Evolutionary conservation across 37 sponge, comb jelly and placozoan genomes (phyloP).

Genomic region (Halichondria panicea): DNA sequence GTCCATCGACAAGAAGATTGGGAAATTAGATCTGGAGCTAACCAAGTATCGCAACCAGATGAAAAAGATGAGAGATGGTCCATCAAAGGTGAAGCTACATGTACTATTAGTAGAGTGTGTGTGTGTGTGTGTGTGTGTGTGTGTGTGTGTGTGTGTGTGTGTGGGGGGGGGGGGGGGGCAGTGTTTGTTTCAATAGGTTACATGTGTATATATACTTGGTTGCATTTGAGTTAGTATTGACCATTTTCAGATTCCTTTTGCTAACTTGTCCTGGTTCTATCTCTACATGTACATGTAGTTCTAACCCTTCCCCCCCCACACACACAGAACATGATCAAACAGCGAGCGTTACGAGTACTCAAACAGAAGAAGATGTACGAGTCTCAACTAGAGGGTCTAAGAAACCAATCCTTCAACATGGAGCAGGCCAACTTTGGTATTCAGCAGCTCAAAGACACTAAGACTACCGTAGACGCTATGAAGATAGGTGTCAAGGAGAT

Average conservation of each 20-base stretch:
- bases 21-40: conserved; percentile 93
- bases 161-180: not conserved
- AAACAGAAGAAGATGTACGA: conserved; percentile 99
- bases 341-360: conserved; percentile 89
- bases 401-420: conserved; percentile 99
- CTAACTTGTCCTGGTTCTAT: not conserved
- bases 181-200: not conserved
- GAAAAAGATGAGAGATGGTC: conserved; percentile 99
- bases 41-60: conserved; percentile 97
- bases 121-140: conserved; percentile 1
- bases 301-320: too few species aligned
- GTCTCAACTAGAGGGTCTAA: conserved; percentile 83
- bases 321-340: conserved; percentile 96
- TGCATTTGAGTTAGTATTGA: not conserved
- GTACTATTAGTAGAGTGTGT: too few species aligned
- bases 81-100: conserved; percentile 70
- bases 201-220: not conserved
- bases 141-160: not conserved
- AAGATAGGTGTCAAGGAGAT: conserved; percentile 96
- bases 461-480: conserved; percentile 98
- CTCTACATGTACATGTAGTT: too few species aligned
- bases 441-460: conserved; percentile 97
- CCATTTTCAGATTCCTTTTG: not conserved
- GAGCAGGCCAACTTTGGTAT: conserved; percentile 98
- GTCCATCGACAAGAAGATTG: conserved; percentile 97